Evolutionary conservation across 2,797 vertebrate genomes (phyloP).

Genomic region (Morelia viridis): DNA sequence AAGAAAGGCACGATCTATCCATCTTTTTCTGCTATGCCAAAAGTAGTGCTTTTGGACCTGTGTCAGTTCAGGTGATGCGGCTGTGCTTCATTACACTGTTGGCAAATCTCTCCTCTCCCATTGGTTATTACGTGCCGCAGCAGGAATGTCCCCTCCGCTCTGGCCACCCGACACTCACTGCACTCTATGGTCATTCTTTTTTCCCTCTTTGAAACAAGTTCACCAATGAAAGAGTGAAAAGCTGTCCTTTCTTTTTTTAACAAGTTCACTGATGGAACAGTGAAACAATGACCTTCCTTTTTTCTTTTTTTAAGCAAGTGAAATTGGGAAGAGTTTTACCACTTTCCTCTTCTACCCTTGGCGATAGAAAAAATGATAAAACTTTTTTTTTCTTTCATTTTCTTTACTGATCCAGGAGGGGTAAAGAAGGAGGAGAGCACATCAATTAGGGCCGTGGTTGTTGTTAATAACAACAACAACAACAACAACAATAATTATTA

Average conservation of each 20-base stretch:
- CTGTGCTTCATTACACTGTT: neutral
- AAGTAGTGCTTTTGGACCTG: too few relatives aligned
- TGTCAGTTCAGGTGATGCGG: too few relatives aligned
- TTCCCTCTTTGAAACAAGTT: neutral
- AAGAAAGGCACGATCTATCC: too few relatives aligned
- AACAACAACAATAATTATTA: neutral
- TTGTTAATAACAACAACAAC: neutral
- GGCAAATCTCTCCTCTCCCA: neutral
- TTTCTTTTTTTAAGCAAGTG: neutral
- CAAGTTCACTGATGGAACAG: neutral
- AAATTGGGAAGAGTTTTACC: neutral
- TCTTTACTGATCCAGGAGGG: neutral
- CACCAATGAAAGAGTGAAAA: neutral
- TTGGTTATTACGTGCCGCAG: neutral
- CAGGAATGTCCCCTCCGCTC: neutral
- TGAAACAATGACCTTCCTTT: neutral
- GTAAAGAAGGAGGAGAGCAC: neutral
- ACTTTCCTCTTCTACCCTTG: neutral
- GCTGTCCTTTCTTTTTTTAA: too few relatives aligned
- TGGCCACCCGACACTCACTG: neutral
- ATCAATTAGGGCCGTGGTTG: neutral
- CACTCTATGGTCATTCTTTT: neutral
- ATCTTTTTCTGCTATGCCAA: too few relatives aligned
- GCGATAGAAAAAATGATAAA: neutral
- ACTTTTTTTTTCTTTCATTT: neutral